A percentile compares a stretch with the other conserved stretches of the same genome.
Conservation (phyloP, 2,113 vertebrate species). For the Stegostoma tigrinum region DNA sequence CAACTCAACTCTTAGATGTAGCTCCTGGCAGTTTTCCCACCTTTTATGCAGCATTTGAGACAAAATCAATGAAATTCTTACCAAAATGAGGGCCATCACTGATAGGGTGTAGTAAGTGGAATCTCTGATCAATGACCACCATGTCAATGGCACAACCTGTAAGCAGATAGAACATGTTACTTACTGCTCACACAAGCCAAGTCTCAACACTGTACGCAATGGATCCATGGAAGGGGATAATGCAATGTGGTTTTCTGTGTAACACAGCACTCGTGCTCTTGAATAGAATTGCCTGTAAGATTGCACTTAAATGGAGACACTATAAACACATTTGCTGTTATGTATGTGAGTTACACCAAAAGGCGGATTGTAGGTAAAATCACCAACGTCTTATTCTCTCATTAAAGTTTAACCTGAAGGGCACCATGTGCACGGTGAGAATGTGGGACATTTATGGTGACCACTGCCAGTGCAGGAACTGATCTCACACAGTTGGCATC, state of each 20-base stretch:
- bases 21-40: background rate
- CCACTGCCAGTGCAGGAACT: too few relatives aligned
- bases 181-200: too few relatives aligned
- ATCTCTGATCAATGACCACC: constrained; percentile 88
- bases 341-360: background rate
- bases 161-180: background rate
- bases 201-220: background rate
- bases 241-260: background rate
- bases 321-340: background rate
- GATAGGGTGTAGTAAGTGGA: constrained; percentile 85
- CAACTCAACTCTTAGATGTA: background rate
- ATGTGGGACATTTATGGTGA: too few relatives aligned
- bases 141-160: constrained; percentile 75
- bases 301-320: background rate
- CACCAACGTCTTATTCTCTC: too few relatives aligned
- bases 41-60: background rate
- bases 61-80: constrained; percentile 53
- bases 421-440: too few relatives aligned
- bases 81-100: constrained; percentile 85
- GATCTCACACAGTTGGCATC: too few relatives aligned
- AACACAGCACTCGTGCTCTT: background rate
- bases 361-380: background rate
- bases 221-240: background rate
- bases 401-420: too few relatives aligned
- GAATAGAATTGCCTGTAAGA: background rate